Base-by-base conservation (phyloP, 2,113 vertebrate genomes). In the Platichthys stellatus region DNA sequence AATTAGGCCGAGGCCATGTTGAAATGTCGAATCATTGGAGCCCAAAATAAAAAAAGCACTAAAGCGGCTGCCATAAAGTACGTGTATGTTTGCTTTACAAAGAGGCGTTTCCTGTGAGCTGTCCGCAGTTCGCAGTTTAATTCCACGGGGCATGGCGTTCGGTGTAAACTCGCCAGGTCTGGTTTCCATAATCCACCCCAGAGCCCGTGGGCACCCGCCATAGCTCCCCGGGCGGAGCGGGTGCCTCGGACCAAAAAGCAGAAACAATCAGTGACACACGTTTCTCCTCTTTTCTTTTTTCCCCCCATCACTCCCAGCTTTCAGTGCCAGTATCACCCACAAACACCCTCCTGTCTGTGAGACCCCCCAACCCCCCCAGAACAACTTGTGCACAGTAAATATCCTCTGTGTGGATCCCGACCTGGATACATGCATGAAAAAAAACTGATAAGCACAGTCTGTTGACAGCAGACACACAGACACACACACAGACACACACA, bases 61-160 rank as follows among this genome's bases (percentile, higher is more conserved):
- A 80, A 85, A 87, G 87, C 63, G 63, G 74, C 86, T 85, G 89
- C 88, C 85, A 92, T 92, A 85, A 93, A 92, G 86, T 79, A 81
- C 83, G 81, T 86, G 88, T 83, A 84, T 94, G 92, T 92, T 93
- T 92, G 89, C 83, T 92, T 93, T 91, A 89, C 89, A 92, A 87
- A 93, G 90, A 92, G 89, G 61, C 54, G 88, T 84, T 93, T 94
- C 92, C 91, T 90, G 92, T 69, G 83, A 92, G 90, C 90, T 89
- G 89, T 94, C 91, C 77, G 26, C 92, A 92, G 90, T 83, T 87
- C 40, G n/a, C 80, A 60, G 62, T 80, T 84, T 78, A 51, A 67
- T 75, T 79, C 86, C 77, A 45, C 45, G 45, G 72, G 67, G 81
- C 82, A 63, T 69, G 61, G 51, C 75, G 18, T 78, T 88, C 3